These are phyloP conservation scores for Anguilla rostrata DNA, from an alignment of 2,113 vertebrate genomes.

Conservation along the genomic window DNA sequence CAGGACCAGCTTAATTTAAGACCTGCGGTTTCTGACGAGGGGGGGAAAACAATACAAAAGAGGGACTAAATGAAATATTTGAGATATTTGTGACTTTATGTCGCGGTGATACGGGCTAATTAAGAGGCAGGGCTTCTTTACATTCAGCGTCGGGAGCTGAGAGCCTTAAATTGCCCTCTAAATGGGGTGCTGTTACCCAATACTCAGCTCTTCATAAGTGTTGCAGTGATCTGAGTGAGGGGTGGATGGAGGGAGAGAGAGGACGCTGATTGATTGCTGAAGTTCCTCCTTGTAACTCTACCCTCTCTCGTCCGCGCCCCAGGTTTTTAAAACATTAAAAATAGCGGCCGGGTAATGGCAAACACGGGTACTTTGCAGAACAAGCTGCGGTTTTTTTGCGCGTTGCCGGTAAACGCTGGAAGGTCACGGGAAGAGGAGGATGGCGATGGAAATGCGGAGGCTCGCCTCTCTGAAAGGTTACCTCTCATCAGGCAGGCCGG, in stretches of 20 bases:
- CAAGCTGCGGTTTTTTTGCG: constrained; percentile 61
- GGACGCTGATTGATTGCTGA: constrained; percentile 67
- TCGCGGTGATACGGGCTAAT: constrained; percentile 65
- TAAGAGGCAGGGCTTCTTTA: constrained; percentile 69
- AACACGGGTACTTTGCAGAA: constrained; percentile 63
- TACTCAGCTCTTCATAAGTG: constrained; percentile 66
- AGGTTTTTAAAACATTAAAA: constrained; percentile 67
- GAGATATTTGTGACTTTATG: constrained; percentile 43
- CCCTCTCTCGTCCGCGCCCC: constrained; percentile 53
- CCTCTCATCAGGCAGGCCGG: neutral
- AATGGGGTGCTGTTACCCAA: constrained; percentile 72
- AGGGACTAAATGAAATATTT: constrained; percentile 43
- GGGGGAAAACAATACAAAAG: constrained; percentile 33
- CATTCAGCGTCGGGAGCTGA: constrained; percentile 41
- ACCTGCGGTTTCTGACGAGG: neutral
- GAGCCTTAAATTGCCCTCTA: constrained; percentile 70
- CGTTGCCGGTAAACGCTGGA: constrained; percentile 39
- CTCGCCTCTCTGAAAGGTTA: neutral
- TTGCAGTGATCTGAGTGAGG: constrained; percentile 64
- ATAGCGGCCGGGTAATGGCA: constrained; percentile 65
- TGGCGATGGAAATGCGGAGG: neutral
- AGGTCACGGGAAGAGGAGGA: neutral
- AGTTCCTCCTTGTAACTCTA: constrained; percentile 66
- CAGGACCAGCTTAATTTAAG: neutral
- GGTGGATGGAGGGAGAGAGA: constrained; percentile 54